Base-by-base conservation (phyloP, 2,888 invertebrate genomes). In the Philhelius pedissequus region DNA sequence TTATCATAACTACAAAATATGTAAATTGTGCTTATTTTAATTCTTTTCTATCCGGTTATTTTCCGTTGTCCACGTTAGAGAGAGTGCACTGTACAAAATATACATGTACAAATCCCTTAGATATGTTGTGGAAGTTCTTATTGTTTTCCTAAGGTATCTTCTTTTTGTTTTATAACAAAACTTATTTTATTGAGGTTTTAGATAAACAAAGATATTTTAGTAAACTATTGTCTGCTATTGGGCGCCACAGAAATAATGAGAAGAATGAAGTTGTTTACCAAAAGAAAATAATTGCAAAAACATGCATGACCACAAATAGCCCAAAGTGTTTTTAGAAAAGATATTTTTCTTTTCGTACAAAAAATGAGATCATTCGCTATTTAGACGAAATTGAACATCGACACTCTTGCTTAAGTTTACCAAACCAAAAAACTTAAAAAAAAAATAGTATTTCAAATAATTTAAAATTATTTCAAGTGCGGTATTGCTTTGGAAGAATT, bases 141-240 rank as follows among this genome's bases (percentile, higher is more conserved):
- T 58, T 58, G 7, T 58, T 9, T 22, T 25, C 3, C 5, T 25
- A 3, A 25, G 43, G 20, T 13, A 13, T 11, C 9, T 43, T 30
- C 9, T 18, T 62, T 15, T 18, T n/a, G n/a, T n/a, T 8, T 2
- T 11, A 11, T 4, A n/a, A 15, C 15, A 25, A 15, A 27, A 25
- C 43, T 27, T 62, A 6, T 40, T 43, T 30, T 27, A 18, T 2
- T 22, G 74, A 4, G 56, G 71, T 22, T 71, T 71, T 18, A 22
- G 56, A 71, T 30, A 64, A 70, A 78, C 40, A 66, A 38, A 13
- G 32, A 25, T 30, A 40, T 75, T 66, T 30, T 27, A 9, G 13
- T 4, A 64, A 38, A 56, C 71, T 48, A 27, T 56, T 71, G 56
- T 27, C n/a, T n/a, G 62, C 50, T 22, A 45, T 32, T 43, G 30